These are phyloP conservation scores for Elephantulus edwardii DNA, from an alignment of 2,113 vertebrate genomes.

Conservation along the genomic window DNA sequence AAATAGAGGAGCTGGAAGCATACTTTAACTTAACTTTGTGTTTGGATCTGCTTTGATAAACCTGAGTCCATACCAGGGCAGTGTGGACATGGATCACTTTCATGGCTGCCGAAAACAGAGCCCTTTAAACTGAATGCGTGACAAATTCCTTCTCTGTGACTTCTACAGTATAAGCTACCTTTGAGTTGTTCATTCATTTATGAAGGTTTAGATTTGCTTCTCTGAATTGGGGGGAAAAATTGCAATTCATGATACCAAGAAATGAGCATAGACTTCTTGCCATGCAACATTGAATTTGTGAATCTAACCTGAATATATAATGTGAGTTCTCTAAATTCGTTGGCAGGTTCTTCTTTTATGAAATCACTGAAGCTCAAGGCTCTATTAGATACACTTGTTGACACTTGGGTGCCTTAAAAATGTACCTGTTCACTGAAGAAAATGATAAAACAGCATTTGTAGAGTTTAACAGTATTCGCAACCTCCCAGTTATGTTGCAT, in stretches of 20 bases:
- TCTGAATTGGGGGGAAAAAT: conserved; percentile 76
- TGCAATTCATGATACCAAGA: conserved; percentile 81
- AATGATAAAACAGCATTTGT: conserved; percentile 65
- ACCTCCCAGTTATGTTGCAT: conserved; percentile 52
- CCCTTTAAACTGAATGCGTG: conserved; percentile 68
- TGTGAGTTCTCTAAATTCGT: conserved; percentile 68
- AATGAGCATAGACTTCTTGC: conserved; percentile 77
- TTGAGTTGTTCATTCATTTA: conserved; percentile 77
- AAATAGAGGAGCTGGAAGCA: background rate
- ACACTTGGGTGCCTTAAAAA: conserved; percentile 70
- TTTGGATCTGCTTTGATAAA: conserved; percentile 51
- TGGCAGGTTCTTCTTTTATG: conserved; percentile 68
- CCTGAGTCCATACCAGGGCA: conserved; percentile 2
- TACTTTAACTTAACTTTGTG: conserved; percentile 16
- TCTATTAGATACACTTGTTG: conserved; percentile 76
- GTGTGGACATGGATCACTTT: conserved; percentile 46
- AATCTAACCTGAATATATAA: conserved; percentile 79
- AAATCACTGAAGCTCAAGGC: conserved; percentile 71
- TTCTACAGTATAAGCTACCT: conserved; percentile 76
- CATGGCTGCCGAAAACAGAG: conserved; percentile 42
- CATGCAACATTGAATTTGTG: conserved; percentile 78
- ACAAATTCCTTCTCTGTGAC: conserved; percentile 77
- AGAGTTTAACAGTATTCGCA: conserved; percentile 62
- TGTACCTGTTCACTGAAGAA: conserved; percentile 71
- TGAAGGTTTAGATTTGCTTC: conserved; percentile 77